phyloP scores from a whole-genome alignment of 2,113 vertebrate species.

The Gopherus evgoodei region DNA sequence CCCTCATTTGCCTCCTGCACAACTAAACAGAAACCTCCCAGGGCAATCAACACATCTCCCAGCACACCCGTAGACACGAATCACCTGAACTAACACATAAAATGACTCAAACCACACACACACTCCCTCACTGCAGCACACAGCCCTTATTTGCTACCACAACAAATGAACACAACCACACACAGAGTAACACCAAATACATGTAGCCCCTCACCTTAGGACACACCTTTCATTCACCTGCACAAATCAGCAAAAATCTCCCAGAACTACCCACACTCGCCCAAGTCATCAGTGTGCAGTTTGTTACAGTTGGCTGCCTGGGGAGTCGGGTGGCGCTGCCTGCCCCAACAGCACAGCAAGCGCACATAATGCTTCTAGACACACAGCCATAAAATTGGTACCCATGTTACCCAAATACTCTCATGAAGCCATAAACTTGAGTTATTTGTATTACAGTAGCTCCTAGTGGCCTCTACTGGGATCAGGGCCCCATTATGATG shows the following conservation, averaged over 20 bases:
- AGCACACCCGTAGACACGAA: background rate
- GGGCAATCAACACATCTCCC: background rate
- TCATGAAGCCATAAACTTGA: background rate
- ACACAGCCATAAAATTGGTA: background rate
- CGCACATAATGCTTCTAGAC: background rate
- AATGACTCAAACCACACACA: background rate
- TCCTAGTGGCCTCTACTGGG: background rate
- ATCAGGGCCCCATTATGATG: background rate
- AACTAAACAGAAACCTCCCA: too few species aligned
- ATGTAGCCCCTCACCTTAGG: background rate
- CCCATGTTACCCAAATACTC: too few species aligned
- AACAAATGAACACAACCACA: background rate
- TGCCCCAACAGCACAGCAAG: background rate
- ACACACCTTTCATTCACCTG: background rate
- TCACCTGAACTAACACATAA: background rate
- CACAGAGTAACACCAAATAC: too few species aligned
- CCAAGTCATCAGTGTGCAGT: background rate
- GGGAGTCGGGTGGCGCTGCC: too few species aligned
- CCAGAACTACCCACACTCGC: background rate
- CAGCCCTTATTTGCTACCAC: background rate
- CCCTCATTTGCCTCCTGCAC: background rate
- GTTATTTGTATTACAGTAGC: background rate
- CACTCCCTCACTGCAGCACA: too few species aligned
- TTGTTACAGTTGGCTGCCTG: too few species aligned
- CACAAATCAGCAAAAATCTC: background rate